Base-by-base conservation (phyloP, 2,888 invertebrate species). In the Unio pictorum region DNA sequence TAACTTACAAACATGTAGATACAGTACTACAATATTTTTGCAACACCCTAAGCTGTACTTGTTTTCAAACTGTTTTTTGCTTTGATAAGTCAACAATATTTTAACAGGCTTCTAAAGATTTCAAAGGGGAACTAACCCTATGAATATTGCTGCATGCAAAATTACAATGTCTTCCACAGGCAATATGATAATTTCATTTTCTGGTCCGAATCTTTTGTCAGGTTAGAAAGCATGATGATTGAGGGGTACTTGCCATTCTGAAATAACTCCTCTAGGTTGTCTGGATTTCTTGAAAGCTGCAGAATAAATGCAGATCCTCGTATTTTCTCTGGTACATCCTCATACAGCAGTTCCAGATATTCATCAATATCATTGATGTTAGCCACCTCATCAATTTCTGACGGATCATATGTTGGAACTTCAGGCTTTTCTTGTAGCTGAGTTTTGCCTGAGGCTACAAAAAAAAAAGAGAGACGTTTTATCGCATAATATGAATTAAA, bases 311-410 rank as follows among this genome's bases (percentile, higher is more conserved):
- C 94, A 8, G 98, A 96, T 45, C 98, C 99, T 89, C 91, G 86
- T 63, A 97, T 94, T 92, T 98, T 97, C 86, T 97, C 97, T 55
- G 90, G 87, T 23, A 91, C 84, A 80, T 98, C 98, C 91, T 99
- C 99, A 91, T 99, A 99, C 28, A 99, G 92, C 76, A 98, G 91
- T 90, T 99, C 99, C 68, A 99, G 95, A 91, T 99, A 99, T 84
- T 95, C 95, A 89, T 98, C 96, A 76, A 98, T 93, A 89, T 94
- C 94, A 88, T 95, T 95, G 79, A 98, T 94, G 76, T 95, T 93
- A 34, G 94, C 93, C 68, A 93, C 93, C 89, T 91, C 91, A 74
- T 90, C 87, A 26, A 86, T 83, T 66, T 89, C 89, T 45, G 87
- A 86, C 8, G 86, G 84, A 67, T 89, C 89, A 69, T 81, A 85